Percentiles rank a stretch among this genome's conserved stretches.
phyloP scores from a whole-genome alignment of 2,888 invertebrate species.

The Heliconius hortense region DNA sequence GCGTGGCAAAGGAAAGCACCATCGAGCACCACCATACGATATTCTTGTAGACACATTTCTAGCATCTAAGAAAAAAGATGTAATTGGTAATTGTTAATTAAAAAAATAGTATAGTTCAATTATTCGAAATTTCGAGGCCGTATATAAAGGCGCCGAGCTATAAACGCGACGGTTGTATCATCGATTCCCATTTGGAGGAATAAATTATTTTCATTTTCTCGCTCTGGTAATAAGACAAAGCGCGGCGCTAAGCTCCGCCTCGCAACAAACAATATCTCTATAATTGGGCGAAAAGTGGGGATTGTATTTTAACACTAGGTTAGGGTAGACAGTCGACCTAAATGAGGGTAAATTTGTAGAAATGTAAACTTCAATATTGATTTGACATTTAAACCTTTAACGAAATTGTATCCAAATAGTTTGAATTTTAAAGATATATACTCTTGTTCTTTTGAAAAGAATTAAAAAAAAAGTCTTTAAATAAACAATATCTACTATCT shows the following conservation, averaged over 20 bases:
- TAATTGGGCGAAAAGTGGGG: not conserved
- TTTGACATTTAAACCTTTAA: not conserved
- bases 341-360: not conserved
- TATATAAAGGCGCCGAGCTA: not conserved
- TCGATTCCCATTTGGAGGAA: too few species aligned
- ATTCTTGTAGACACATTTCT: constrained; percentile 88
- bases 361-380: not conserved
- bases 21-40: constrained; percentile 87
- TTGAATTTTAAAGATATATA: not conserved
- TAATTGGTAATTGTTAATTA: too few species aligned
- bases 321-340: not conserved
- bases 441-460: not conserved
- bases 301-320: not conserved
- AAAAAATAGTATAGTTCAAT: too few species aligned
- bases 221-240: not conserved
- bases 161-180: not conserved
- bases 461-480: not conserved
- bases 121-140: not conserved
- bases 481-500: not conserved
- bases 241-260: not conserved
- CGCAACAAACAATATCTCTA: not conserved
- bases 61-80: constrained; percentile 81
- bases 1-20: constrained; percentile 88
- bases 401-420: not conserved
- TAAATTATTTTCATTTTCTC: not conserved